Conservation (phyloP, 2,888 invertebrate species). For the Oxycera nigricornis region DNA sequence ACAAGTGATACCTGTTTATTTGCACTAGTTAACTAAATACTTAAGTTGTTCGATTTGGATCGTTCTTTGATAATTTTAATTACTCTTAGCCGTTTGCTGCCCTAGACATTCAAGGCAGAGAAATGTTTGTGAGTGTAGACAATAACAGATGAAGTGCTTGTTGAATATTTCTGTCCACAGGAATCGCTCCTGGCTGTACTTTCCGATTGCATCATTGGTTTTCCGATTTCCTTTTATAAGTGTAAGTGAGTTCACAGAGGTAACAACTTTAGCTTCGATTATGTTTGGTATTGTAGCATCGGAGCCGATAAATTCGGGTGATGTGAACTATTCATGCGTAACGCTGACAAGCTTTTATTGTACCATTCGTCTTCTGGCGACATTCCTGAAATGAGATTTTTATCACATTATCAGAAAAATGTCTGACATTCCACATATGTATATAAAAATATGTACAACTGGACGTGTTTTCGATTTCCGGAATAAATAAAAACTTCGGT, state of each 20-base stretch:
- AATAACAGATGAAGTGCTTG: neutral
- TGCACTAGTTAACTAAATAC: constrained; percentile 5
- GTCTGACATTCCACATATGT: too few relatives aligned
- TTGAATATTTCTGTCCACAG: neutral
- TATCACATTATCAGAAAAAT: too few relatives aligned
- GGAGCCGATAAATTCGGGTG: constrained; percentile 95
- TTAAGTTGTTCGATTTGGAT: too few relatives aligned
- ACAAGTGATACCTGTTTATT: neutral
- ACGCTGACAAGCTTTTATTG: constrained; percentile 95
- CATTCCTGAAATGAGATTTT: constrained; percentile 76
- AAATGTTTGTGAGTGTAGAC: neutral
- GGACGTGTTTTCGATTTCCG: too few relatives aligned
- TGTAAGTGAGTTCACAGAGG: constrained; percentile 55
- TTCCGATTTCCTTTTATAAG: neutral
- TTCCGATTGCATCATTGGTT: neutral
- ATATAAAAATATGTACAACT: too few relatives aligned
- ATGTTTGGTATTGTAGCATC: constrained; percentile 97
- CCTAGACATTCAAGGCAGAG: too few relatives aligned
- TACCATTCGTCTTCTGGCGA: constrained; percentile 97
- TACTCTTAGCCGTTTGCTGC: too few relatives aligned
- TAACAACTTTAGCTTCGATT: too few relatives aligned
- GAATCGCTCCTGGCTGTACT: neutral
- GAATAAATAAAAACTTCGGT: too few relatives aligned
- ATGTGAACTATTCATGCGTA: constrained; percentile 96
- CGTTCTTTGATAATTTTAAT: too few relatives aligned